phyloP scores from a whole-genome alignment of 2,888 invertebrate species.

The Andrena chrysosceles region DNA sequence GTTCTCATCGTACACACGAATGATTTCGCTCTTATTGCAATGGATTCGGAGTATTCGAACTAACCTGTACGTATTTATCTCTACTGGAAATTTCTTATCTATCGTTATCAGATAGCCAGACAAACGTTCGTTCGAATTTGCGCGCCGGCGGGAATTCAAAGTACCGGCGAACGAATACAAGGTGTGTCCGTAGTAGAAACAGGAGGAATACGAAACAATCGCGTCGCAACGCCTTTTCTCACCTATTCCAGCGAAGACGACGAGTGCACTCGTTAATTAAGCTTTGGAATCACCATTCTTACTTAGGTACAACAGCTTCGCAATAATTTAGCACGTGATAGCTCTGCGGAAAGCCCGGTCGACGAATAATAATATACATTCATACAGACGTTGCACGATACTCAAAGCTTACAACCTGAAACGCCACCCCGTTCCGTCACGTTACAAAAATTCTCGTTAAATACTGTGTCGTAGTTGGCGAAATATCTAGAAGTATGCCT shows the following conservation, averaged over 20 bases:
- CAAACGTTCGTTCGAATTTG: slow-evolving; percentile 39
- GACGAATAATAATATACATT: slow-evolving; percentile 63
- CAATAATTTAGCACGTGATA: slow-evolving; percentile 67
- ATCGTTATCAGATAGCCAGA: slow-evolving; percentile 22
- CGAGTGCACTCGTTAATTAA: slow-evolving; percentile 59
- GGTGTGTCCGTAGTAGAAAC: slow-evolving; percentile 33
- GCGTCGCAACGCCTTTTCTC: not conserved
- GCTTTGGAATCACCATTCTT: slow-evolving; percentile 70
- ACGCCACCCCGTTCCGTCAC: slow-evolving; percentile 16
- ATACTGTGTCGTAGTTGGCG: slow-evolving; percentile 84
- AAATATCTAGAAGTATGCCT: slow-evolving; percentile 78
- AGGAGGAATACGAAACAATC: slow-evolving; percentile 13
- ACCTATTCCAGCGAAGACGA: slow-evolving; percentile 12
- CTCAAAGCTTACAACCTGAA: slow-evolving; percentile 53
- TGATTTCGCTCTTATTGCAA: slow-evolving; percentile 48
- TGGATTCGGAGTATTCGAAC: slow-evolving; percentile 40
- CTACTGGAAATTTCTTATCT: slow-evolving; percentile 43
- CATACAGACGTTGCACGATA: slow-evolving; percentile 67
- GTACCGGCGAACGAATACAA: slow-evolving; percentile 36
- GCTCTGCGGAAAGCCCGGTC: slow-evolving; percentile 63
- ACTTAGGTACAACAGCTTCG: slow-evolving; percentile 67
- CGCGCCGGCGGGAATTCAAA: slow-evolving; percentile 34
- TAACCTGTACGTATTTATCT: slow-evolving; percentile 39
- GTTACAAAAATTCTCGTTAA: slow-evolving; percentile 75
- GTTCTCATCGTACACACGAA: slow-evolving; percentile 43